phyloP scores from a whole-genome alignment of 2,888 invertebrate species.

The Crematogaster levior region DNA sequence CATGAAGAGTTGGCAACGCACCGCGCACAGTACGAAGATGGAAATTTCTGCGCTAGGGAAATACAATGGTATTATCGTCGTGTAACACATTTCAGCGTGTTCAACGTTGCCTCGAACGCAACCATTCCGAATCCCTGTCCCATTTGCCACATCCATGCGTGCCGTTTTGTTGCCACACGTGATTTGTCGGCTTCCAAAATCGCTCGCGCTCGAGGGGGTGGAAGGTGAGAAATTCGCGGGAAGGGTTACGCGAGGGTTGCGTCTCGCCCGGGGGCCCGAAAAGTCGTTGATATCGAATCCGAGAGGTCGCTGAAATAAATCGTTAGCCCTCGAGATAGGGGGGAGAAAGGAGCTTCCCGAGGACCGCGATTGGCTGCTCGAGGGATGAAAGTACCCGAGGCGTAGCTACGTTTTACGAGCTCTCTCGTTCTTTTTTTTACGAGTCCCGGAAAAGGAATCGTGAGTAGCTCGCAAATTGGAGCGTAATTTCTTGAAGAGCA shows the following conservation, averaged over 20 bases:
- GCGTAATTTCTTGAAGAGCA: slow-evolving; percentile 60
- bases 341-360: slow-evolving; percentile 60
- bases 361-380: slow-evolving; percentile 66
- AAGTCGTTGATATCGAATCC: slow-evolving; percentile 75
- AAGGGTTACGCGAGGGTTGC: slow-evolving; percentile 59
- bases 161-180: not conserved
- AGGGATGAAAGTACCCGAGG: slow-evolving; percentile 42
- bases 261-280: slow-evolving; percentile 65
- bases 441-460: slow-evolving; percentile 69
- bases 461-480: slow-evolving; percentile 72
- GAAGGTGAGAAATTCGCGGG: slow-evolving; percentile 39
- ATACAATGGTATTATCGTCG: slow-evolving; percentile 8
- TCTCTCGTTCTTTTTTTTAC: slow-evolving; percentile 64
- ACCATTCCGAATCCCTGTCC: not conserved
- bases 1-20: slow-evolving; percentile 57
- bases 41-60: slow-evolving; percentile 28
- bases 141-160: slow-evolving; percentile 1
- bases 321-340: slow-evolving; percentile 68
- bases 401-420: slow-evolving; percentile 71
- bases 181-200: slow-evolving; percentile 28
- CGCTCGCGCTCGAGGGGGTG: slow-evolving; percentile 38
- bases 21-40: not conserved
- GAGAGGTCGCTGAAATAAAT: slow-evolving; percentile 72
- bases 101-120: not conserved
- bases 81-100: not conserved